A percentile compares a stretch with the other conserved stretches of the same genome.
Evolutionary conservation across 2,797 vertebrate species (phyloP).

Genomic region (Heteromormyrus szaboi): DNA sequence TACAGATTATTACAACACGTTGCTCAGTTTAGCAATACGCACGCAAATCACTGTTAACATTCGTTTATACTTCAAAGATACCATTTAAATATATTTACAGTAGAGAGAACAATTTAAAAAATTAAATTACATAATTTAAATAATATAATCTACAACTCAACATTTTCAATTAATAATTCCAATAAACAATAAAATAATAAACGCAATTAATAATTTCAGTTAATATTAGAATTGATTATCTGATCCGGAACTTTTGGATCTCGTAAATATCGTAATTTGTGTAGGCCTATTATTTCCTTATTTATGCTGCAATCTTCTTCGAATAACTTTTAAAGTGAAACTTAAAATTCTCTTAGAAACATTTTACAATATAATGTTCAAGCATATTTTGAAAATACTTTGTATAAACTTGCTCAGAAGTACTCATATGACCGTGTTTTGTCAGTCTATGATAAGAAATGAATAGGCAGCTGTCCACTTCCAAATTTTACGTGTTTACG

Average conservation of each 20-base stretch:
- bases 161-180: not conserved
- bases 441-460: not conserved
- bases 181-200: not conserved
- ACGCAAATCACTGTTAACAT: not conserved
- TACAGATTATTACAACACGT: not conserved
- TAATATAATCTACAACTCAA: not conserved
- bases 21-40: not conserved
- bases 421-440: not conserved
- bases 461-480: not conserved
- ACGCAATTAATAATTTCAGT: not conserved
- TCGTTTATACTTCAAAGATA: not conserved
- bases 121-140: not conserved
- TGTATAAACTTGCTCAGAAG: not conserved
- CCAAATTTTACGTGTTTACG: not conserved
- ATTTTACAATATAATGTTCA: not conserved
- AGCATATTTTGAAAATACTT: not conserved
- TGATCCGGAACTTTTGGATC: not conserved
- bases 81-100: not conserved
- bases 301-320: not conserved
- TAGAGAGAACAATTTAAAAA: not conserved
- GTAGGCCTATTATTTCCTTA: not conserved
- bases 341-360: not conserved
- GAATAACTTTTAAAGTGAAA: not conserved
- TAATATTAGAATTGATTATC: not conserved
- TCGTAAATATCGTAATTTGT: not conserved